phyloP scores from a whole-genome alignment of 1,140 invertebrate genomes.

The Pseudomyrmex pallidus region DNA sequence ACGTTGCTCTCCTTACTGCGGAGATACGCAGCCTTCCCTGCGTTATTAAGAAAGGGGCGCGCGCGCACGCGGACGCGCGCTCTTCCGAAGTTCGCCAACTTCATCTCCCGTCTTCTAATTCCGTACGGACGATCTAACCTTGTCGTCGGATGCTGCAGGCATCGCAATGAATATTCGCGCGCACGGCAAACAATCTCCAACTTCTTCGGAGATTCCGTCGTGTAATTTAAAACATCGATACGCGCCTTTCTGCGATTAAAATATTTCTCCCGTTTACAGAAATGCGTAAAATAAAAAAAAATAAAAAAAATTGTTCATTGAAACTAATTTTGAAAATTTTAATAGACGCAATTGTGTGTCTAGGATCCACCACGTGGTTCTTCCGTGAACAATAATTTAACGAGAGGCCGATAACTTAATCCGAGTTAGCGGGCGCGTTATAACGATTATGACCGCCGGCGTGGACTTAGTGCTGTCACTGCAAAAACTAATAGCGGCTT shows the following conservation, averaged over 20 bases:
- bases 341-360: constrained; percentile 1
- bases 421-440: constrained; percentile 69
- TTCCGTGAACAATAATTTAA: constrained; percentile 68
- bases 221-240: neutral
- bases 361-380: neutral
- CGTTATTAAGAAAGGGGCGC: constrained; percentile 50
- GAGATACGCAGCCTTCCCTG: constrained; percentile 48
- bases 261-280: neutral
- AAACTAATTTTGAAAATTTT: neutral
- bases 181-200: neutral
- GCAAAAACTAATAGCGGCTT: constrained; percentile 76
- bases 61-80: neutral
- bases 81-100: constrained; percentile 49
- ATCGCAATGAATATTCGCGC: neutral
- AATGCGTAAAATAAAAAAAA: no score
- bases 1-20: constrained; percentile 36
- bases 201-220: neutral
- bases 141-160: constrained; percentile 21
- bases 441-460: constrained; percentile 71
- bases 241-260: neutral
- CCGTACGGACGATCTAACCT: constrained; percentile 39
- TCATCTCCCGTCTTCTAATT: constrained; percentile 52
- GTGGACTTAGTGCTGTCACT: constrained; percentile 74
- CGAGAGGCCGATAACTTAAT: constrained; percentile 74
- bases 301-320: neutral